Evolutionary conservation across 2,113 vertebrate species (phyloP).

Genomic region (Oreochromis aureus): DNA sequence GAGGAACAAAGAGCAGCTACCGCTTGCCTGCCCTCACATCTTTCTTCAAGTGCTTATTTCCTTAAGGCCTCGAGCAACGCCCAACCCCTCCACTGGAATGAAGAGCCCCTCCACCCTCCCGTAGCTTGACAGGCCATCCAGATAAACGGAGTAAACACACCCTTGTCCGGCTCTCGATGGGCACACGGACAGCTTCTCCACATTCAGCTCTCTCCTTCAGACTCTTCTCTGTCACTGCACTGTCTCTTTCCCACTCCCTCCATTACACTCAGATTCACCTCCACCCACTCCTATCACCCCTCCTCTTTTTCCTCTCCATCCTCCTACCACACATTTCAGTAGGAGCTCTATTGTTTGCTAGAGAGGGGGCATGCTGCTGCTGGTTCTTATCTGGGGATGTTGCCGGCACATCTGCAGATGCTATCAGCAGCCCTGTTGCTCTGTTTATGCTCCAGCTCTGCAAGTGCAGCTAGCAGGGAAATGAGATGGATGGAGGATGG

Average conservation of each 20-base stretch:
- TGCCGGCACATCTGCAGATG: conserved; percentile 61
- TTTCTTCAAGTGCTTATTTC: conserved; percentile 33
- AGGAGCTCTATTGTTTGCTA: conserved; percentile 35
- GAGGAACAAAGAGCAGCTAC: neutral
- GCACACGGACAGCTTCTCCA: conserved; percentile 27
- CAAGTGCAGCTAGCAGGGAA: conserved; percentile 25
- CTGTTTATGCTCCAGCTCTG: conserved; percentile 34
- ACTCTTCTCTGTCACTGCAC: neutral
- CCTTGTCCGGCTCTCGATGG: conserved; percentile 33
- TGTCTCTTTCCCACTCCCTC: neutral
- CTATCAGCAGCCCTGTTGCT: conserved; percentile 41
- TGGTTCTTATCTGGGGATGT: conserved; percentile 40
- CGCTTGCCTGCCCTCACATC: neutral
- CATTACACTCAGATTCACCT: neutral
- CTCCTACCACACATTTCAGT: conserved; percentile 27
- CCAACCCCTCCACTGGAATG: conserved; percentile 1
- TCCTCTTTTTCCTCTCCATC: neutral
- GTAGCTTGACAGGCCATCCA: conserved; percentile 14
- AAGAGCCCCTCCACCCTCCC: conserved; percentile 3
- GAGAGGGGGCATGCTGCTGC: conserved; percentile 35
- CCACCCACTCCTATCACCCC: conserved; percentile 8
- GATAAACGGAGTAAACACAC: conserved; percentile 46
- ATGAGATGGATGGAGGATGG: conserved; percentile 38
- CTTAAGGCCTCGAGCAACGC: neutral
- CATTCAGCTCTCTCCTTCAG: neutral